phyloP scores from a whole-genome alignment of 2,113 vertebrate genomes.

The Thalassoma bifasciatum region DNA sequence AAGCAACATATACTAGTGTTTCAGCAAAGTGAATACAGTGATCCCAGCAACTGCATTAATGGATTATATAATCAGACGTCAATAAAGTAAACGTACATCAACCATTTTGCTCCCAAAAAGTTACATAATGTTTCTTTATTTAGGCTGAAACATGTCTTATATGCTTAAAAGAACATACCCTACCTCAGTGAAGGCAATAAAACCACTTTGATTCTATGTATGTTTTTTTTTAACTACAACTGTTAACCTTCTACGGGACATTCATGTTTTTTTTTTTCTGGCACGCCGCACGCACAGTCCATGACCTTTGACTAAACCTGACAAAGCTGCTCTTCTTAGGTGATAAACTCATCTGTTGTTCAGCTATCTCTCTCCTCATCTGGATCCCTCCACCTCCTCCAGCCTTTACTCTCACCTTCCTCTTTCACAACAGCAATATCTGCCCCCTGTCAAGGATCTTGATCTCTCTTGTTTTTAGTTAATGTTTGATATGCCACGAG shows the following conservation, averaged over 20 bases:
- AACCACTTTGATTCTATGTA: too few relatives aligned
- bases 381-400: background rate
- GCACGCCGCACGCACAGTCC: background rate
- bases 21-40: too few relatives aligned
- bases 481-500: constrained; percentile 77
- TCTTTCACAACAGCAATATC: constrained; percentile 21
- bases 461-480: constrained; percentile 64
- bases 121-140: too few relatives aligned
- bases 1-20: too few relatives aligned
- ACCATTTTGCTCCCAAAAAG: too few relatives aligned
- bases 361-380: background rate
- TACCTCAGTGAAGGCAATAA: too few relatives aligned
- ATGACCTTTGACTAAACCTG: constrained; percentile 44
- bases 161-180: too few relatives aligned
- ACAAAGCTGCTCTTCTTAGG: background rate
- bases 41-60: too few relatives aligned
- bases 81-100: too few relatives aligned
- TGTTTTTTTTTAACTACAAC: too few relatives aligned
- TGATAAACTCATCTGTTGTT: constrained; percentile 37
- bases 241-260: background rate
- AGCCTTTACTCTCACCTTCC: constrained; percentile 2
- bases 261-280: constrained; percentile 1
- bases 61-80: too few relatives aligned
- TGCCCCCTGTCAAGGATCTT: constrained; percentile 5
- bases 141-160: too few relatives aligned